A percentile compares a stretch with the other conserved stretches of the same genome.
Evolutionary conservation across 1,140 invertebrate genomes (phyloP).

Genomic region (Drosophila guanche): DNA sequence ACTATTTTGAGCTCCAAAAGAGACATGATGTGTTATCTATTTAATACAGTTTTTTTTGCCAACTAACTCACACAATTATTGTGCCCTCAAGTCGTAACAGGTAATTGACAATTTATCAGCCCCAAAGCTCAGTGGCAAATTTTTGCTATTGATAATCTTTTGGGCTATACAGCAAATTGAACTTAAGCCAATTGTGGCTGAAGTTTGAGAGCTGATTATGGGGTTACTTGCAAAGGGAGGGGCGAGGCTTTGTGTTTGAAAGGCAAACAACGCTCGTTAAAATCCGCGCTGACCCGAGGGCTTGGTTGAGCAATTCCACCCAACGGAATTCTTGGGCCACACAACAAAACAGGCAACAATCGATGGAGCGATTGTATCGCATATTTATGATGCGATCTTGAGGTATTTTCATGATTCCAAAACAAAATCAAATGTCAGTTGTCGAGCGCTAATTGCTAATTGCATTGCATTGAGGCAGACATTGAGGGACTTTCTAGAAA

Average conservation of each 20-base stretch:
- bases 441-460: constrained; percentile 69
- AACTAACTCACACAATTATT: neutral
- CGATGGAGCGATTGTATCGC: constrained; percentile 63
- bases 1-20: neutral
- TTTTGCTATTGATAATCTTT: constrained; percentile 32
- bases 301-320: constrained; percentile 68
- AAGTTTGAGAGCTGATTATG: constrained; percentile 28
- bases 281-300: constrained; percentile 61
- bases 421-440: constrained; percentile 64
- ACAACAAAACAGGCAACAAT: constrained; percentile 44
- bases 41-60: neutral
- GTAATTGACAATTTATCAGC: constrained; percentile 24
- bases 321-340: constrained; percentile 62
- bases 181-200: constrained; percentile 31
- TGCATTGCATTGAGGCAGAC: constrained; percentile 60
- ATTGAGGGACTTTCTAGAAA: constrained; percentile 68
- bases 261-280: constrained; percentile 60
- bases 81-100: constrained; percentile 2
- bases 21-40: neutral
- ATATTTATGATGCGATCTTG: constrained; percentile 54
- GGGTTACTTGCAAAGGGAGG: constrained; percentile 11
- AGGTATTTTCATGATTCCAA: constrained; percentile 25
- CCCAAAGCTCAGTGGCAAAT: constrained; percentile 31
- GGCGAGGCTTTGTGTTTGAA: constrained; percentile 6
- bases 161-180: constrained; percentile 27